Conservation (phyloP, 1,140 invertebrate species). For the Pinna nobilis region DNA sequence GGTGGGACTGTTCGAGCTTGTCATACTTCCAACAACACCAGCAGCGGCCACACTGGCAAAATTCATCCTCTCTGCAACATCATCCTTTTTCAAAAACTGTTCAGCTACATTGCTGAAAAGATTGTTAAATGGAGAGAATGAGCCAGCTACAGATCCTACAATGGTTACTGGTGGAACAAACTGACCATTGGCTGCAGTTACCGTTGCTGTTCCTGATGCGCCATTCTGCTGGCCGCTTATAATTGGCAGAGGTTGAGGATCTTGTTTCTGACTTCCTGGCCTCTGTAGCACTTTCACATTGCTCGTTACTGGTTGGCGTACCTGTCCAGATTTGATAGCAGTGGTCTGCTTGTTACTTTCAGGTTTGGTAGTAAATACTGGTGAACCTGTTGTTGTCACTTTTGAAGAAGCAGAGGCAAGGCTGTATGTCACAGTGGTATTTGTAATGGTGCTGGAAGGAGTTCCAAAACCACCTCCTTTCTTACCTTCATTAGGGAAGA, state of each 20-base stretch:
- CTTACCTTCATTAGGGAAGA: conserved; percentile 41
- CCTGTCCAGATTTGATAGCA: conserved; percentile 19
- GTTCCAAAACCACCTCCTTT: conserved; percentile 33
- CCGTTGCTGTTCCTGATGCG: background rate
- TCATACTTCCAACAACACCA: conserved; percentile 73
- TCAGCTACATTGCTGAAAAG: conserved; percentile 80
- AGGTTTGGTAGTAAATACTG: conserved; percentile 29
- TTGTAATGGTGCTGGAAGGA: conserved; percentile 36
- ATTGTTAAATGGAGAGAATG: conserved; percentile 87
- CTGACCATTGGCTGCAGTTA: conserved; percentile 3
- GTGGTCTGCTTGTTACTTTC: conserved; percentile 24
- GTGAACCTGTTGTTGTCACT: conserved; percentile 41
- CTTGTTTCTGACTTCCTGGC: conserved; percentile 47
- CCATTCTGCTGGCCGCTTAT: conserved; percentile 52
- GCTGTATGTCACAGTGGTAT: conserved; percentile 40
- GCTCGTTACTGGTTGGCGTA: conserved; percentile 34
- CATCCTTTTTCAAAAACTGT: conserved; percentile 81
- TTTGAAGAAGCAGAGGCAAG: conserved; percentile 34
- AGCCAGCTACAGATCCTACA: conserved; percentile 31
- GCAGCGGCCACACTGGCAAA: conserved; percentile 85
- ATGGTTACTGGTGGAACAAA: conserved; percentile 20
- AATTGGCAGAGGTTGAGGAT: conserved; percentile 65
- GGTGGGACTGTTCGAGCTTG: conserved; percentile 55
- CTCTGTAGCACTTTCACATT: conserved; percentile 50
- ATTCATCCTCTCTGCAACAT: conserved; percentile 80